Evolutionary conservation across 2,797 vertebrate species (phyloP), one percentile per base, ranked within the genome.

Genomic region (Ctenosaura bakeri): DNA sequence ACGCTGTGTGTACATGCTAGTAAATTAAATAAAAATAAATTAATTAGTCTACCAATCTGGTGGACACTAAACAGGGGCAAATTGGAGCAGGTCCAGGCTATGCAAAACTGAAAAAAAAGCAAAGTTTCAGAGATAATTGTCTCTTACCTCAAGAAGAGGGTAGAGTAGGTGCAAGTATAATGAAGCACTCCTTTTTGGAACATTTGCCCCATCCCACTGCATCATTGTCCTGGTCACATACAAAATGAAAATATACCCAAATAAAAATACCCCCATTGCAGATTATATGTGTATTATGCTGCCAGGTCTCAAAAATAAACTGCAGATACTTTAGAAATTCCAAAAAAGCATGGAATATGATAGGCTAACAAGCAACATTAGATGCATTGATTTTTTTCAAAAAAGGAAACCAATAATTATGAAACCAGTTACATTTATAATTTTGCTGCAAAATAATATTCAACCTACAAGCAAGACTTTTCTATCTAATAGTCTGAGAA

Each of bases 401-500:
- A 4, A 6, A 20, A 74, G 1, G 1, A 59, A 86, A 32, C 50
- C 56, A 14, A 35, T 52, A 62, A 50, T 79, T 35, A 35, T 66
- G 54, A 52, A 80, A 80, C n/a, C 42, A n/a, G n/a, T n/a, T 29
- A 7, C 29, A 64, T 56, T 69, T 71, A 14, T 74, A 24, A 26
- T 76, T 74, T 82, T 74, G 69, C 9, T 64, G 66, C 24, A 62
- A 64, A 18, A 62, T 74, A 20, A 26, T 7, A 0, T 2, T 38
- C n/a, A 77, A 6, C 22, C 73, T 84, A 6, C 14, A 77, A 12
- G 2, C 73, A 73, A 9, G 0, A 0, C 2, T 26, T 20, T 62
- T 93, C 64, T 54, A 54, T 71, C 1, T 8, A 1, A 50, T 78
- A 89, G 54, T 66, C 59, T 50, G 69, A 35, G 83, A 56, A 35